Percentiles rank a stretch among this genome's conserved stretches.
These are phyloP conservation scores for Drosophila seclusa DNA, from an alignment of 2,888 invertebrate species.

Conservation along the genomic window DNA sequence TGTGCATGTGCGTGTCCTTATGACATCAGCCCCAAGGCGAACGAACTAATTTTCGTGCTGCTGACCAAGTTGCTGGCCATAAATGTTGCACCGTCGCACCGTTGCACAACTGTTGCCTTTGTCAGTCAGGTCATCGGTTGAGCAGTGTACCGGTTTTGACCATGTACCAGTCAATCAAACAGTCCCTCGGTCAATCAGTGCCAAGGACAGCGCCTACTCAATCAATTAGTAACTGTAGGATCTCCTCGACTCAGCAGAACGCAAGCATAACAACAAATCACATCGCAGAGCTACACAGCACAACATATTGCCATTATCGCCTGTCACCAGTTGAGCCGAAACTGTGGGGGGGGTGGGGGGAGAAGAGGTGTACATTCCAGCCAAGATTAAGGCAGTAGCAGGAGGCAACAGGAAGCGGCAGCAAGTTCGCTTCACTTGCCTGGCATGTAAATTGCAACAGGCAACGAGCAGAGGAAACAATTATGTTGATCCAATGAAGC, in stretches of 20 bases:
- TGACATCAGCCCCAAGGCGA: conserved; percentile 6
- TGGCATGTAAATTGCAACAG: conserved; percentile 60
- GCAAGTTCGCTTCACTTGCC: conserved; percentile 39
- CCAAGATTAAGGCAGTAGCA: conserved; percentile 24
- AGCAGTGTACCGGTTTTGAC: conserved; percentile 10
- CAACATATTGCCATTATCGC: conserved; percentile 50
- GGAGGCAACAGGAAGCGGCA: conserved; percentile 4
- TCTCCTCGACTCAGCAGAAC: not conserved
- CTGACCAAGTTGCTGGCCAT: not conserved
- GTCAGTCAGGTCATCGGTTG: conserved; percentile 10
- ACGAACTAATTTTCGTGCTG: conserved; percentile 17
- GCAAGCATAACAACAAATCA: not conserved
- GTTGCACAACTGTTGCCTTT: conserved; percentile 4
- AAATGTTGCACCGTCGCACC: conserved; percentile 7
- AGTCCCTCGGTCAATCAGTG: conserved; percentile 57
- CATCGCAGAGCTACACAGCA: conserved; percentile 2
- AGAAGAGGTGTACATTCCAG: conserved; percentile 8
- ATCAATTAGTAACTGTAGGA: conserved; percentile 58
- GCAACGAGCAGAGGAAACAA: conserved; percentile 68
- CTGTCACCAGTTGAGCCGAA: conserved; percentile 3
- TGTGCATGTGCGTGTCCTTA: conserved; percentile 6
- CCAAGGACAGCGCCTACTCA: conserved; percentile 56
- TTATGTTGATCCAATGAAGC: conserved; percentile 75
- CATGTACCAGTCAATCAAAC: conserved; percentile 38
- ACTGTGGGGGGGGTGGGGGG: too few species aligned